Evolutionary conservation across 2,113 vertebrate genomes (phyloP).

Genomic region (Prinia subflava): DNA sequence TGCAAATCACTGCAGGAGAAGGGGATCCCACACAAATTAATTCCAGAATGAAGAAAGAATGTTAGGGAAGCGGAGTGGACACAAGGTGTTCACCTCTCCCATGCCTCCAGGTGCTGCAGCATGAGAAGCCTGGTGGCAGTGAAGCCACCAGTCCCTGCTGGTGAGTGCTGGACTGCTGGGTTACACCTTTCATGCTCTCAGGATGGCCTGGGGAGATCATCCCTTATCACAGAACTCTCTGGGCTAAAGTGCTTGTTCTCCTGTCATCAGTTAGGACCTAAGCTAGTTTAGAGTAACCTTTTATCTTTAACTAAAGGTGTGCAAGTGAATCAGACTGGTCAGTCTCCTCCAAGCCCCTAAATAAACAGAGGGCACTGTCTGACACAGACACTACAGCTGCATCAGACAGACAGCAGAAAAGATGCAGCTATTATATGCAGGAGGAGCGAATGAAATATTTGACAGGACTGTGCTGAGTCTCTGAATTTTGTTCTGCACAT

Average conservation of each 20-base stretch:
- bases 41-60: not conserved
- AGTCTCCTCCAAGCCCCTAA: not conserved
- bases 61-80: not conserved
- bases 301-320: not conserved
- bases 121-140: not conserved
- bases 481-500: not conserved
- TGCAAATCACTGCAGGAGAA: not conserved
- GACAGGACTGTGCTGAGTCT: not conserved
- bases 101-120: not conserved
- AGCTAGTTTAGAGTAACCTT: not conserved
- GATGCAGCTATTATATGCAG: not conserved
- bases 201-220: not conserved
- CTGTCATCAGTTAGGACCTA: not conserved
- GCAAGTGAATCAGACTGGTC: not conserved
- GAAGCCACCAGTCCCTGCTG: not conserved
- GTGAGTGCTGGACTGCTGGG: not conserved
- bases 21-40: not conserved
- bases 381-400: not conserved
- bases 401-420: not conserved
- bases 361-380: not conserved
- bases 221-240: not conserved
- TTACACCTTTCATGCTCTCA: not conserved
- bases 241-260: conserved; percentile 9
- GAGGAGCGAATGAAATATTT: not conserved
- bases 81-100: not conserved